Conservation (phyloP, 1,140 invertebrate genomes). For the Calliphora vicina region DNA sequence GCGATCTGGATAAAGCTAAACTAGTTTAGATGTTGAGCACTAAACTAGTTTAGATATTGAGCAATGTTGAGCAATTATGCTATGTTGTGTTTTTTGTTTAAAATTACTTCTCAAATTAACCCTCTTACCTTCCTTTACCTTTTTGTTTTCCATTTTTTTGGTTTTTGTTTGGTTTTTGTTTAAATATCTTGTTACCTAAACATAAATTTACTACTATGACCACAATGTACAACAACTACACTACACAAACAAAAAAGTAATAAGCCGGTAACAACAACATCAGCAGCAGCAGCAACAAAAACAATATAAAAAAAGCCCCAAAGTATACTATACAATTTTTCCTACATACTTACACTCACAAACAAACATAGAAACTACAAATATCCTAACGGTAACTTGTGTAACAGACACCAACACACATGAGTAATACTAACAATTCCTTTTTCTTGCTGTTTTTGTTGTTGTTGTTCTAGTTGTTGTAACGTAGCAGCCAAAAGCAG, state of each 20-base stretch:
- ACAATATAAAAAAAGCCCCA: not conserved
- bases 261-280: not conserved
- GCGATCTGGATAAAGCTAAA: no score
- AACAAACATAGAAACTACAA: not conserved
- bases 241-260: not conserved
- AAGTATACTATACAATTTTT: not conserved
- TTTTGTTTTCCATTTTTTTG: not conserved
- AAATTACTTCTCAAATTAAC: no score
- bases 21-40: no score
- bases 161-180: no score
- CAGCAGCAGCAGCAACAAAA: no score
- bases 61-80: no score
- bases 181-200: conserved; percentile 22
- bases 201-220: conserved; percentile 17
- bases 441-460: not conserved
- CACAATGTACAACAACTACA: not conserved
- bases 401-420: not conserved
- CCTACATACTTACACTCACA: no score
- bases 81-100: no score
- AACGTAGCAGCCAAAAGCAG: not conserved
- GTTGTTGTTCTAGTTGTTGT: not conserved
- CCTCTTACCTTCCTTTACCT: not conserved
- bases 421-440: no score
- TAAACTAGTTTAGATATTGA: no score
- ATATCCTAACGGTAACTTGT: not conserved